Evolutionary conservation across 1,140 invertebrate species (phyloP).

Genomic region (Bicyclus anynana): DNA sequence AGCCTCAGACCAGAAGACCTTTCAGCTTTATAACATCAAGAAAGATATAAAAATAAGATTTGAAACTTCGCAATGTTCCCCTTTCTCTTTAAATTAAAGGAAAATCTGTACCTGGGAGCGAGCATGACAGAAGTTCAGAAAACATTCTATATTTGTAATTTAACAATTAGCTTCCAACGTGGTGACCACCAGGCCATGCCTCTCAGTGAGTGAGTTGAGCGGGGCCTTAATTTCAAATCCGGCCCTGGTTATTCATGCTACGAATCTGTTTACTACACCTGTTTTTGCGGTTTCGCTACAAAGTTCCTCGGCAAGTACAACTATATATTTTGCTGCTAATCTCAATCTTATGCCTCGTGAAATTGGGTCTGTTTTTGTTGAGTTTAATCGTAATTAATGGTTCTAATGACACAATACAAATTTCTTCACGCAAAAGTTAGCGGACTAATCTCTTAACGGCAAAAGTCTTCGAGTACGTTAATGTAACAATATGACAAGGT

Average conservation of each 20-base stretch:
- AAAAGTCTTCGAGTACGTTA: slow-evolving; percentile 23
- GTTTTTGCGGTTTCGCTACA: slow-evolving; percentile 39
- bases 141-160: too few species aligned
- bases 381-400: neutral
- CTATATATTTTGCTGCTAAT: slow-evolving; percentile 6
- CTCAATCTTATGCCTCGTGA: slow-evolving; percentile 4
- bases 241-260: slow-evolving; percentile 2
- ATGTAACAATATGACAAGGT: neutral
- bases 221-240: neutral
- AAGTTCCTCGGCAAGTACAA: slow-evolving; percentile 22
- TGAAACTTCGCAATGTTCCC: too few species aligned
- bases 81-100: too few species aligned
- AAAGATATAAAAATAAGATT: too few species aligned
- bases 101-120: too few species aligned
- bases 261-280: slow-evolving; percentile 30
- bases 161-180: too few species aligned
- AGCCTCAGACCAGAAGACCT: too few species aligned
- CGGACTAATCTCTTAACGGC: slow-evolving; percentile 49
- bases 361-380: slow-evolving; percentile 12
- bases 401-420: slow-evolving; percentile 29
- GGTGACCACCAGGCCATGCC: too few species aligned
- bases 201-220: too few species aligned
- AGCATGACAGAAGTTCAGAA: too few species aligned
- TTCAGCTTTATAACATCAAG: too few species aligned
- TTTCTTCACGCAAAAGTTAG: slow-evolving; percentile 32